These are phyloP conservation scores for Neopipo cinnamomea DNA, from an alignment of 2,113 vertebrate species.

Conservation along the genomic window DNA sequence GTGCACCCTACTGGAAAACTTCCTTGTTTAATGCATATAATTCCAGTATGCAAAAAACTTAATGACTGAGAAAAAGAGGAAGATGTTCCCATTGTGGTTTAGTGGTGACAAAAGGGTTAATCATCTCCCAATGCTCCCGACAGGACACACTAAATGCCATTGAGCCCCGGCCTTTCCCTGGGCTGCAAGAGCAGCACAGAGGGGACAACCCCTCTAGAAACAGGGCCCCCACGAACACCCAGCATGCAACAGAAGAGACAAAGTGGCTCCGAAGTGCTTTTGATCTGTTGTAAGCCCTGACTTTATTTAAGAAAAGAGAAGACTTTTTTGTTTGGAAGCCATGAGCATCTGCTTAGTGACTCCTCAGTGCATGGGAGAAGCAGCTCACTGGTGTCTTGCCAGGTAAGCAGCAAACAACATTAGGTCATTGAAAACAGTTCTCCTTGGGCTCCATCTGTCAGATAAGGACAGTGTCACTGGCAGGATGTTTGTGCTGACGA, in stretches of 20 bases:
- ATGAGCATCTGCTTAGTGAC: conserved; percentile 3
- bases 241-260: not conserved
- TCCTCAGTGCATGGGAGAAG: not conserved
- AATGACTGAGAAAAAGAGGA: conserved; percentile 55
- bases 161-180: not conserved
- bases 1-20: conserved; percentile 1
- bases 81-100: conserved; percentile 10
- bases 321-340: not conserved
- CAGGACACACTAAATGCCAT: not conserved
- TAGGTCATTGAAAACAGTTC: conserved; percentile 49
- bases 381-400: conserved; percentile 14
- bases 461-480: conserved; percentile 40
- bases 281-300: not conserved
- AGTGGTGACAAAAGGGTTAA: conserved; percentile 37
- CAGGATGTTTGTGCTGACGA: conserved; percentile 7
- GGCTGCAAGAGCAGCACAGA: not conserved
- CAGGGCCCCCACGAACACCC: not conserved
- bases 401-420: conserved; percentile 24
- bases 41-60: conserved; percentile 55
- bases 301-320: not conserved
- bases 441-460: conserved; percentile 57
- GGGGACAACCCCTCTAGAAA: not conserved
- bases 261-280: not conserved
- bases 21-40: conserved; percentile 30
- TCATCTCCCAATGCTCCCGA: not conserved